A percentile compares a stretch with the other conserved stretches of the same genome.
These are phyloP conservation scores for Ptychobarbus kaznakovi DNA, from an alignment of 2,797 vertebrate genomes.

Conservation along the genomic window DNA sequence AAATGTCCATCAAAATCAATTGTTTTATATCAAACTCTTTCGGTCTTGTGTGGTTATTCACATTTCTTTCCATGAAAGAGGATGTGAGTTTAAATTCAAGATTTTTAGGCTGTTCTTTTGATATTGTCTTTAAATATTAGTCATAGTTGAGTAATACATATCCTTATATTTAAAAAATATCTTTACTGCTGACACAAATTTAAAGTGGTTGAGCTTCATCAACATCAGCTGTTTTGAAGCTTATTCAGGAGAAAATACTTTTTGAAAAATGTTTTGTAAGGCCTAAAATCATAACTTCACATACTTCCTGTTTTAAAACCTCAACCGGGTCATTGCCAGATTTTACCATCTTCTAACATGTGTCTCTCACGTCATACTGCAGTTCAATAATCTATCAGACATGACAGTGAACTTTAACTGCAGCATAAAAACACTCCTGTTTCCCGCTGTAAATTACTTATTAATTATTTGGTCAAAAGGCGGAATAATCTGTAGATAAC, in stretches of 20 bases:
- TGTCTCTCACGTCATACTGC: not conserved
- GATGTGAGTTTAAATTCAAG: not conserved
- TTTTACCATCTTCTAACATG: constrained; percentile 1
- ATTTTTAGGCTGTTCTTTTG: not conserved
- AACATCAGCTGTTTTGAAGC: constrained; percentile 5
- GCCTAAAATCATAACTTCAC: not conserved
- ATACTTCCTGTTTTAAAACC: constrained; percentile 6
- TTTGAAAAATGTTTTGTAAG: not conserved
- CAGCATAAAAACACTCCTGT: not conserved
- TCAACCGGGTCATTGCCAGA: not conserved
- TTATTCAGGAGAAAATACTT: constrained; percentile 29
- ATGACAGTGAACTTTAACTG: constrained; percentile 19
- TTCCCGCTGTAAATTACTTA: not conserved
- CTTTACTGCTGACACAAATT: constrained; percentile 1
- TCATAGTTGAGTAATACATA: constrained; percentile 19
- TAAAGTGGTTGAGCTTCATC: not conserved
- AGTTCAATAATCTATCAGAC: constrained; percentile 11
- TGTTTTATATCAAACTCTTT: not conserved
- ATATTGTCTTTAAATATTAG: constrained; percentile 27
- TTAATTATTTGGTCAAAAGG: constrained; percentile 10
- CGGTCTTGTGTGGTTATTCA: not conserved
- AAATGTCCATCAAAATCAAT: constrained; percentile 10
- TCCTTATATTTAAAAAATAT: not conserved
- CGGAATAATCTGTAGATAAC: not conserved
- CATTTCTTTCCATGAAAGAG: constrained; percentile 3